Conservation (phyloP, 2,797 vertebrate species). For the Scolopax bukidnonensis region DNA sequence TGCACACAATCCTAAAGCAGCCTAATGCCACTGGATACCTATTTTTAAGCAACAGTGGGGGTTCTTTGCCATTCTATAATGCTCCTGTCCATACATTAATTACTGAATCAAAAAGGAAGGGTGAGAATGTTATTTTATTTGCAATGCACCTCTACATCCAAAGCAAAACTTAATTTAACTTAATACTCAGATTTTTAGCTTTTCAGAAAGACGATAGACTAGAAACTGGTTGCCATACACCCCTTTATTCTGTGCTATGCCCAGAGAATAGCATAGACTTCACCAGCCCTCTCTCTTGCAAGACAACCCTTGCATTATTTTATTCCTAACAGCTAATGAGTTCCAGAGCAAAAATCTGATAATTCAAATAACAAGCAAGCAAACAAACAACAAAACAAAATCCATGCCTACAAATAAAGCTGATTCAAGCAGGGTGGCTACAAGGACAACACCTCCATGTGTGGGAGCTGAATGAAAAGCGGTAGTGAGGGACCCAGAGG, state of each 20-base stretch:
- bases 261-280: neutral
- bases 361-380: neutral
- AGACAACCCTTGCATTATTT: neutral
- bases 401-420: neutral
- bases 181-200: neutral
- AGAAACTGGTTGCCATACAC: neutral
- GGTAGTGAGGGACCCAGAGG: neutral
- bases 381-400: neutral
- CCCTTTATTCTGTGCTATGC: neutral
- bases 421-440: neutral
- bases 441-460: neutral
- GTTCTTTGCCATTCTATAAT: neutral
- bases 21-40: too few relatives aligned
- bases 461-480: neutral
- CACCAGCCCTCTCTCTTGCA: neutral
- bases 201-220: neutral
- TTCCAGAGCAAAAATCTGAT: neutral
- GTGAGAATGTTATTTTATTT: neutral
- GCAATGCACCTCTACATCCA: neutral
- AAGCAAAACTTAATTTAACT: neutral
- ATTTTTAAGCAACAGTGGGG: neutral
- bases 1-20: accelerated
- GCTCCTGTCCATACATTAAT: neutral
- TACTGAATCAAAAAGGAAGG: neutral
- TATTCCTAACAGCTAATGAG: neutral